Evolutionary conservation across 1,140 invertebrate genomes (phyloP), one percentile per base, ranked within the genome.

Genomic region (Pogonomyrmex californicus): DNA sequence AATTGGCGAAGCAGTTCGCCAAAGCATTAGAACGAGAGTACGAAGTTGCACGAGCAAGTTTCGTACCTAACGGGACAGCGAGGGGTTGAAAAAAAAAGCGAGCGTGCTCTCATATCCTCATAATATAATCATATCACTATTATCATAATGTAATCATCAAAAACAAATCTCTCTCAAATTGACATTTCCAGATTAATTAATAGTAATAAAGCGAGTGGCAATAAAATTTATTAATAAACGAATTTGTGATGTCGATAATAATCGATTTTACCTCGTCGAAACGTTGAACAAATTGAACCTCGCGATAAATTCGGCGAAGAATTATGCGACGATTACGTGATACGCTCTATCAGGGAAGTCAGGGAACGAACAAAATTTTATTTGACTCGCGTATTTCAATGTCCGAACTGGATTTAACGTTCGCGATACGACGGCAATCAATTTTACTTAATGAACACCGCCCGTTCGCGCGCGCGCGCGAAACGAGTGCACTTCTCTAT

Each of bases 1-100:
- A 86, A 73, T 88, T 54, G 65, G n/a, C 47, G n/a, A 86, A 41
- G 68, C 38, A 82, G 78, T 82, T 82, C 62, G 62, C 36, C n/a
- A 66, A 79, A 79, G 54, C 79, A 36, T 75, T 41, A 60, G 41
- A 47, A 60, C 68, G 54, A 36, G 47, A 44, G 78, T 41, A 58
- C 78, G 5, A 83, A 83, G 79, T 83, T 83, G 54, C 41, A 73
- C 66, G 41, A 17, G 33, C 44, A 41, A 83, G 54, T 83, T 60
- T 44, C 23, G 17, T 2, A 60, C 73, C 51, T 30, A 60, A 73
- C 9, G 1, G 58, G 7, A 14, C 4, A 10, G n/a, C 3, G 33
- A 65, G 4, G 38, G 23, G 10, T 68, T 65, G 5, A 12, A 23
- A 33, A 68, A 38, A 66, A 54, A 41, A 47, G 58, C 30, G 47